Percentiles rank a stretch among this genome's conserved stretches.
These are phyloP conservation scores for Muscina levida DNA, from an alignment of 2,888 invertebrate species.

Conservation along the genomic window DNA sequence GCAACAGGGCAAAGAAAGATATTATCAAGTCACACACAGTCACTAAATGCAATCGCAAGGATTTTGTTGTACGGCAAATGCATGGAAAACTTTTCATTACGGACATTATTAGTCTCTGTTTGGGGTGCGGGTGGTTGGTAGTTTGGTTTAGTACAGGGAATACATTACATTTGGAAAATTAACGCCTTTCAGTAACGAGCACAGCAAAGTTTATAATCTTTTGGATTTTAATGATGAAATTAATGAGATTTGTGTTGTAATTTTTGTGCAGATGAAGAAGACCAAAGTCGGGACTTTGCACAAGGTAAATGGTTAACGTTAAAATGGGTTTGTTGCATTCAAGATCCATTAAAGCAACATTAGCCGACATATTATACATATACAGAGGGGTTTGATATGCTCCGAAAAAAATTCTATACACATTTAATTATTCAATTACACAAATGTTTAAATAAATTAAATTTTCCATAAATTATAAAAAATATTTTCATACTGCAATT, in stretches of 20 bases:
- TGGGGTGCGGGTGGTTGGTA: not conserved
- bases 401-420: not conserved
- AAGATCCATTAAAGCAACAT: constrained; percentile 28
- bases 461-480: constrained; percentile 34
- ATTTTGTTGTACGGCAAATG: constrained; percentile 1
- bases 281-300: constrained; percentile 5
- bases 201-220: constrained; percentile 64
- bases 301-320: constrained; percentile 46
- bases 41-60: constrained; percentile 40
- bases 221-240: constrained; percentile 66
- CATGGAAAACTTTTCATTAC: not conserved
- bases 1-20: not conserved
- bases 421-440: not conserved
- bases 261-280: constrained; percentile 27
- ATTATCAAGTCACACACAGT: too few species aligned
- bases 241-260: constrained; percentile 68
- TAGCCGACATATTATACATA: constrained; percentile 38
- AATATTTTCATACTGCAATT: not conserved
- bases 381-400: too few species aligned
- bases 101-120: not conserved
- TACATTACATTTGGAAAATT: constrained; percentile 33
- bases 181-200: constrained; percentile 45
- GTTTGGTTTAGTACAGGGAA: constrained; percentile 29
- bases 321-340: constrained; percentile 35
- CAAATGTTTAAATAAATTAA: not conserved